Base-by-base conservation (phyloP, 2,797 vertebrate species). In the Megaceryle alcyon region DNA sequence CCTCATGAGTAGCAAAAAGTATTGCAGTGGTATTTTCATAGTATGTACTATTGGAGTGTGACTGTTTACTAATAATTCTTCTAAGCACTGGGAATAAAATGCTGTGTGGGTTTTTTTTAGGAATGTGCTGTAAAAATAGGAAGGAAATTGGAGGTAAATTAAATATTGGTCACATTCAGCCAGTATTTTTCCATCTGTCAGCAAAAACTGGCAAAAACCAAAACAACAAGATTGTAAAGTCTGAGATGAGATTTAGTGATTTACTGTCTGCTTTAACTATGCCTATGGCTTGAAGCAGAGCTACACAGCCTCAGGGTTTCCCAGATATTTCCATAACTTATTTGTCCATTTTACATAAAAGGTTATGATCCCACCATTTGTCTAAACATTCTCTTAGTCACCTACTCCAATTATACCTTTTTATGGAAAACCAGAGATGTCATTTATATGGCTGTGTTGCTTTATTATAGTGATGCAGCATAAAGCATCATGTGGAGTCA, bases 331-430 rank as follows among this genome's bases (percentile, higher is more conserved):
- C 37, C 59, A 48, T 83, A 85, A 88, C 37, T 94, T 68, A 61
- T 94, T 94, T 95, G 76, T 92, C 35, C 89, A 60, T 68, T 91
- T 93, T 93, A 64, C 80, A 75, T 95, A 83, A 57, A 90, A 87
- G 86, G 81, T 96, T 83, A 82, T 60, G 79, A 84, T 92, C 92
- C 70, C 61, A n/a, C 82, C 66, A 75, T 86, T 96, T 96, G 68
- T 95, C 83, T 97, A 94, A 96, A 90, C 77, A 79, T 94, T 97
- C 96, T 95, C 59, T 77, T 73, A 81, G 51, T 87, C 90, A 82
- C 66, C 82, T 96, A 64, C 71, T 96, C 69, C 82, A 66, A 83
- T 93, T 97, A 87, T 89, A 89, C 54, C 88, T 90, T 89, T 35
- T 90, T 92, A 95, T 64, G 25, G 51, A 83, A 89, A 93, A 68